Conservation (phyloP, 2,888 invertebrate species). For the Diplazon laetatorius region DNA sequence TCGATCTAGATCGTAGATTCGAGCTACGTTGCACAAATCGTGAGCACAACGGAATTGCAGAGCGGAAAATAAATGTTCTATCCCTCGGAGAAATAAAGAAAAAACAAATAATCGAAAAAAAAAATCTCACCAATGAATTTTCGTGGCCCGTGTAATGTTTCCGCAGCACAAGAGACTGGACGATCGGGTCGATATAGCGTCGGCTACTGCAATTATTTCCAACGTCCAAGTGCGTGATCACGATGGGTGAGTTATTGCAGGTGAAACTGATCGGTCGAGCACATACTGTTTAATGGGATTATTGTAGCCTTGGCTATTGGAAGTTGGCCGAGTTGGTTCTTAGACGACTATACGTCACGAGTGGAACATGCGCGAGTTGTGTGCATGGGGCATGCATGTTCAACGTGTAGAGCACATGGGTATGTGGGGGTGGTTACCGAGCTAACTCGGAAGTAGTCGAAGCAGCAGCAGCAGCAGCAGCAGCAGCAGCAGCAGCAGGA, state of each 20-base stretch:
- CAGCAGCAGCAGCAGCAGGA: constrained; percentile 17
- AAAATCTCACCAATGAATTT: constrained; percentile 23
- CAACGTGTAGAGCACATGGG: background rate
- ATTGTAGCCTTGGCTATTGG: background rate
- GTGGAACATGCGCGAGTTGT: background rate
- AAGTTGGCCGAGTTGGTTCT: background rate
- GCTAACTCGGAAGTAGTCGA: constrained; percentile 14
- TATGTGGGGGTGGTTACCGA: background rate
- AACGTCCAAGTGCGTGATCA: too few species aligned
- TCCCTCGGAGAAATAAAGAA: background rate
- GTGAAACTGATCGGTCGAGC: constrained; percentile 1
- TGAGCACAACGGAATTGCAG: too few species aligned
- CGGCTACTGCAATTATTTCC: too few species aligned
- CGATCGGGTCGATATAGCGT: too few species aligned
- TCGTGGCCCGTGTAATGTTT: too few species aligned
- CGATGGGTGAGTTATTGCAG: background rate
- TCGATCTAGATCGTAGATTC: too few species aligned
- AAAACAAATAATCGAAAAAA: background rate
- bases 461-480: constrained; percentile 2
- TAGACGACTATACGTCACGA: background rate
- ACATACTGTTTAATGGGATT: background rate
- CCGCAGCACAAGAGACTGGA: too few species aligned
- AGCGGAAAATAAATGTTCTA: too few species aligned
- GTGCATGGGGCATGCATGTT: background rate
- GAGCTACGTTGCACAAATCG: too few species aligned